Evolutionary conservation across 2,113 vertebrate genomes (phyloP).

Genomic region (Sialia sialis): DNA sequence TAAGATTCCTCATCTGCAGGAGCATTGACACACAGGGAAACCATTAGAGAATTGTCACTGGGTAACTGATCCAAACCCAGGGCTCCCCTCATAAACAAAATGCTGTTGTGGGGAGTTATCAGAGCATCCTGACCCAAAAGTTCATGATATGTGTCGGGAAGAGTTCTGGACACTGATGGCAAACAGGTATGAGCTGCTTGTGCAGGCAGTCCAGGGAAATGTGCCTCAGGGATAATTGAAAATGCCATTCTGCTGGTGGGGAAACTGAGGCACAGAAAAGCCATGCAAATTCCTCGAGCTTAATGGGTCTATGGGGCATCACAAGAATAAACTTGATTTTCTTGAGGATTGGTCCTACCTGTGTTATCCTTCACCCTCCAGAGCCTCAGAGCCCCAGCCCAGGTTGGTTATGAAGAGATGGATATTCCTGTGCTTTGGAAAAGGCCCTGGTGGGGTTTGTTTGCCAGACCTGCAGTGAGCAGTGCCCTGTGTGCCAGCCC

Average conservation of each 20-base stretch:
- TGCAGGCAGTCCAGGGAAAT: not conserved
- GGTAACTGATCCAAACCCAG: not conserved
- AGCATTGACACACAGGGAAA: not conserved
- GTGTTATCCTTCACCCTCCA: not conserved
- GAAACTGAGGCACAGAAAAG: not conserved
- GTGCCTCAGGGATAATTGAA: not conserved
- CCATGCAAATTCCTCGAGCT: accelerated
- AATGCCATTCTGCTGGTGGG: not conserved
- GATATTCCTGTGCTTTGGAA: not conserved
- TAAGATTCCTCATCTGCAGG: conserved; percentile 17
- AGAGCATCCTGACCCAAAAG: accelerated
- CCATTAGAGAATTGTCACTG: not conserved
- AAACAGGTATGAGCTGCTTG: not conserved
- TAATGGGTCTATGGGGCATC: accelerated
- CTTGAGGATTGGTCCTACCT: not conserved
- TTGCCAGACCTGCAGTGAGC: not conserved
- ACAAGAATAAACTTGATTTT: accelerated
- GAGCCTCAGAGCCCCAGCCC: not conserved
- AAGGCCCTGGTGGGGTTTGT: not conserved
- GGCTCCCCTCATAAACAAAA: not conserved
- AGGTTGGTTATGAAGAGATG: not conserved
- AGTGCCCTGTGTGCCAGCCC: not conserved
- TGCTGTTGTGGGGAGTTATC: not conserved
- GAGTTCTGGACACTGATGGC: not conserved
- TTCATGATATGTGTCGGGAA: not conserved